Evolutionary conservation across 2,888 invertebrate genomes (phyloP).

Genomic region (Drosophila borborema): DNA sequence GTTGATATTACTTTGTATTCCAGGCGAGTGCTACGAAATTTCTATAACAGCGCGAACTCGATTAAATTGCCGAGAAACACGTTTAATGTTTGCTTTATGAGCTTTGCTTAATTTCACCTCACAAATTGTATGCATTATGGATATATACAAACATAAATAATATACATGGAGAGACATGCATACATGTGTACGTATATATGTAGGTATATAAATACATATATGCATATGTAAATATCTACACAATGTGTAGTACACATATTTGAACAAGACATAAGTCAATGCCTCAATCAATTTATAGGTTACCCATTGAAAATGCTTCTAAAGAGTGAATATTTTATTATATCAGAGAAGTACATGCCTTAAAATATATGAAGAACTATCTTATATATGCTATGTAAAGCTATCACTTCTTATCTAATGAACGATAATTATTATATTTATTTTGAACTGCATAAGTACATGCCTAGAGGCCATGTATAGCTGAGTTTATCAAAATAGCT

Average conservation of each 20-base stretch:
- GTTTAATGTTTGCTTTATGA: constrained; percentile 75
- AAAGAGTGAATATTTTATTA: not conserved
- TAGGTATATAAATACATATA: not conserved
- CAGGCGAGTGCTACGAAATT: constrained; percentile 52
- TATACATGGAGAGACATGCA: not conserved
- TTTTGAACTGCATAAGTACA: too few relatives aligned
- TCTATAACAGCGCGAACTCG: constrained; percentile 74
- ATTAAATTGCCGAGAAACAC: constrained; percentile 69
- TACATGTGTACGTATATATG: too few relatives aligned
- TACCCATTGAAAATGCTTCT: not conserved
- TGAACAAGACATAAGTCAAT: not conserved
- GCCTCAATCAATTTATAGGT: not conserved
- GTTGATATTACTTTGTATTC: constrained; percentile 51
- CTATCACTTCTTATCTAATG: too few relatives aligned
- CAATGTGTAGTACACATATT: too few relatives aligned
- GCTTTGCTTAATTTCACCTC: constrained; percentile 47
- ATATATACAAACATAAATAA: not conserved
- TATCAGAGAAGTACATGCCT: too few relatives aligned
- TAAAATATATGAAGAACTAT: too few relatives aligned
- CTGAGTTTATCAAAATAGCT: too few relatives aligned
- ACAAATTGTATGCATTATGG: constrained; percentile 3
- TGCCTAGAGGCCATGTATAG: too few relatives aligned
- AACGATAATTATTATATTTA: too few relatives aligned
- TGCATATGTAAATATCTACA: not conserved
- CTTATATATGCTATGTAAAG: too few relatives aligned